Percentiles rank a stretch among this genome's conserved stretches.
Conservation (phyloP, 2,113 vertebrate genomes). For the Pachycephala philippinensis region DNA sequence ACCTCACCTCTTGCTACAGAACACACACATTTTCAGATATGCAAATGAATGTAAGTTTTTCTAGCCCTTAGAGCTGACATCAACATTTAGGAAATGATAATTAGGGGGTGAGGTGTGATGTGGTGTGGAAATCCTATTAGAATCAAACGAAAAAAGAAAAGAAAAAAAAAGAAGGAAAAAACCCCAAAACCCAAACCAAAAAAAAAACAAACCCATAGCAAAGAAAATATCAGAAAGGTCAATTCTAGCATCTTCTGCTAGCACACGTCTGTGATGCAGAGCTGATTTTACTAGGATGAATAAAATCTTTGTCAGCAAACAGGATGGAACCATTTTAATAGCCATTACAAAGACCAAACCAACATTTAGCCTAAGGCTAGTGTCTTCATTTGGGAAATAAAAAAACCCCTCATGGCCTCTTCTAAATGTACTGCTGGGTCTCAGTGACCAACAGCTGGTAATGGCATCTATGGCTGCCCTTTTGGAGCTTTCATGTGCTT, state of each 20-base stretch:
- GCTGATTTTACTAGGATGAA: not conserved
- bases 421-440: not conserved
- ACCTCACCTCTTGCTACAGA: not conserved
- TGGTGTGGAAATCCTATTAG: not conserved
- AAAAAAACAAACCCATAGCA: not conserved
- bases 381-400: not conserved
- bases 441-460: not conserved
- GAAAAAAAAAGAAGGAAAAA: no score
- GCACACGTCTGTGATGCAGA: not conserved
- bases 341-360: not conserved
- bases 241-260: not conserved
- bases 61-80: not conserved
- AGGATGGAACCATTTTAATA: not conserved
- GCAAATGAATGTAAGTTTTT: not conserved
- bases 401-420: not conserved
- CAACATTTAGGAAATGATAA: not conserved
- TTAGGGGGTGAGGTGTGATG: not conserved
- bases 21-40: not conserved
- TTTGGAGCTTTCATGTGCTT: not conserved
- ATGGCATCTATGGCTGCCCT: not conserved
- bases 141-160: not conserved
- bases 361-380: not conserved
- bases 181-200: not conserved
- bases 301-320: not conserved
- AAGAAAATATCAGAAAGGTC: not conserved